Base-by-base conservation (phyloP, 2,797 vertebrate genomes). In the Champsocephalus esox region DNA sequence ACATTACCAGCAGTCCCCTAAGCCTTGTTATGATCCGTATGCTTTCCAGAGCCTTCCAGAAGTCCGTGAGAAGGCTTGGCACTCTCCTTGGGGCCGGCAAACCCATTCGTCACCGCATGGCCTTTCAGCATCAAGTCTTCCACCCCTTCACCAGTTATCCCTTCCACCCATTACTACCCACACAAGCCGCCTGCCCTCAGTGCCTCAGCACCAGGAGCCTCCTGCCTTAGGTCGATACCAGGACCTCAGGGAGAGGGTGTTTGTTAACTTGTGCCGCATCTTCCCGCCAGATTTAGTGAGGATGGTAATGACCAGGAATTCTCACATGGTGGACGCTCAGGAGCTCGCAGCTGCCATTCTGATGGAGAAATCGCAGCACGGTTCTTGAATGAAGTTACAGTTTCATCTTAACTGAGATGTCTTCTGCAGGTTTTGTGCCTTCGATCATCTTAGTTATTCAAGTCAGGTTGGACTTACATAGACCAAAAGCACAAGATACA, bases 321-420 rank as follows among this genome's bases (percentile, higher is more conserved):
- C 98, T 63, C 96, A 97, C 5, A 57, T 97, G 88, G 96, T 92
- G 0, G 98, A 99, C 4, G 95, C 98, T 82, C 98, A 99, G 92
- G 96, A 99, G 83, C 96, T 99, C 0, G 98, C 98, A 1, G 98
- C 98, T 8, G 97, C 96, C 51, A 98, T 99, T 88, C 87, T 99
- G 75, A 92, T 96, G 82, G 98, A 98, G 85, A 99, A 98, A 85
- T 95, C 95, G 1, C 96, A 97, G 89, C 92, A 93, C 50, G 89
- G 95, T 55, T 96, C 95, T 87, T 98, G 93, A 98, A 77, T 73
- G 79, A 28, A 70, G 62, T 32, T 38, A 16, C 21, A 21, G 64
- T 49, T 62, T 44, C 11, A 51, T 44, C 48, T 7, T 12, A 38
- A 19, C 64, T 6, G 9, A 17, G 16, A 9, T 67, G 7, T 16